Base-by-base conservation (phyloP, 2,797 vertebrate genomes). In the Sebastiscus tertius region DNA sequence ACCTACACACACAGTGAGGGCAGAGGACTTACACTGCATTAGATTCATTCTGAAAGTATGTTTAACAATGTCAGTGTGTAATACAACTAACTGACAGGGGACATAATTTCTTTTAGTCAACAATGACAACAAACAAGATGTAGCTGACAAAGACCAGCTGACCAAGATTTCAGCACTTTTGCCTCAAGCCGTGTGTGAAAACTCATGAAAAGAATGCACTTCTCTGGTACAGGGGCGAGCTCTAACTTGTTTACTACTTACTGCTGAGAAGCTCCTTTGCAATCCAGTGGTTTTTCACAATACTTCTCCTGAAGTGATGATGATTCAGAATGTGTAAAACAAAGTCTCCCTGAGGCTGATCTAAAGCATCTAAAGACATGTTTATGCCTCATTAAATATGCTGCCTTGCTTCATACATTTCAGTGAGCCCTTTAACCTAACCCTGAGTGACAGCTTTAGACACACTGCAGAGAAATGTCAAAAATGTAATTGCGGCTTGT, bases 221-320 rank as follows among this genome's bases (percentile, higher is more conserved):
- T 66, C 34, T 18, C 3, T 20, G 34, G 22, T 5, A 59, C 18
- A 71, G 46, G 34, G 54, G 54, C 94, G 75, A 58, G 93, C 54
- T 80, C 54, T 24, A 65, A 88, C 93, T 64, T 83, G 93, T 86
- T 85, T 61, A 77, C 20, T 7, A 3, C 36, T 68, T 7, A 3
- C 36, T 68, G 16, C 73, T 46, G 33, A 72, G 65, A 75, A 80
- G 22, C 64, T 76, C 42, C 11, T 76, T 55, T 84, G 63, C 18
- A 72, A 73, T 14, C n/a, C 24, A 27, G 11, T 18, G 8, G 65
- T 56, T 75, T 58, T 36, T 27, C 61, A 77, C 20, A 49, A 60
- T 16, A 5, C 20, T 71, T 61, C 58, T 70, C 36, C 59, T 80
- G 14, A 81, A 67, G 74, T 29, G 31, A 61, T 74, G 46, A 76